Evolutionary conservation across 2,888 invertebrate genomes (phyloP), one percentile per base, ranked within the genome.

Genomic region (Dasypogon diadema): DNA sequence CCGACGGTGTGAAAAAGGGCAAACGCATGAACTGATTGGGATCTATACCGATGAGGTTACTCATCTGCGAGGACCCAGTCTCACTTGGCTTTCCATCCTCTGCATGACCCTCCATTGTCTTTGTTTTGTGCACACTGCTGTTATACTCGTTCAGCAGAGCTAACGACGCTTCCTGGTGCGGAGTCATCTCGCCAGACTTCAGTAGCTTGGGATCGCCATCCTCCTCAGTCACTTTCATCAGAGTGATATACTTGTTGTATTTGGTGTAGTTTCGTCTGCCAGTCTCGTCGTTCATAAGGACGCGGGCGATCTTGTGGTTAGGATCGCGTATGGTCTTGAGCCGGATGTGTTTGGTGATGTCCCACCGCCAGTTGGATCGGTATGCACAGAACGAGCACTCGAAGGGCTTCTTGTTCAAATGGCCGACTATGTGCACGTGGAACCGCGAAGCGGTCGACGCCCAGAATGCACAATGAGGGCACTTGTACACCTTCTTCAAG

Each of bases 341-440:
- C 82, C 95, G 93, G 79, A 98, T 97, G 85, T 98, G 98, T 85
- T 98, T 96, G 24, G 96, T 95, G 77, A 98, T 96, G 87, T 98
- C 98, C 95, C 97, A 97, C 79, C 97, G 91, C 97, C 97, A 98
- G 84, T 98, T 98, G 26, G 97, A 97, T 81, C 95, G 92, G 83
- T 97, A 96, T 73, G 94, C 92, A 87, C 98, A 98, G 14, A 95
- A 88, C 0, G 97, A 97, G 87, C 98, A 98, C 86, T 97, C 95
- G 85, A 97, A 98, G 0, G 97, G 97, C 83, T 96, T 95, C 83
- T 94, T 93, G 85, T 96, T 96, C 79, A 95, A 88, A 86, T 97
- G 97, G 1, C 96, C 96, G 10, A 96, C 96, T 80, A 96, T 95
- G 85, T 97, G 97, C 2, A 96, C 96, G 85, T 96, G 96, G 85